Evolutionary conservation across 1,140 invertebrate species (phyloP).

Genomic region (Diplogasteroides magnus): DNA sequence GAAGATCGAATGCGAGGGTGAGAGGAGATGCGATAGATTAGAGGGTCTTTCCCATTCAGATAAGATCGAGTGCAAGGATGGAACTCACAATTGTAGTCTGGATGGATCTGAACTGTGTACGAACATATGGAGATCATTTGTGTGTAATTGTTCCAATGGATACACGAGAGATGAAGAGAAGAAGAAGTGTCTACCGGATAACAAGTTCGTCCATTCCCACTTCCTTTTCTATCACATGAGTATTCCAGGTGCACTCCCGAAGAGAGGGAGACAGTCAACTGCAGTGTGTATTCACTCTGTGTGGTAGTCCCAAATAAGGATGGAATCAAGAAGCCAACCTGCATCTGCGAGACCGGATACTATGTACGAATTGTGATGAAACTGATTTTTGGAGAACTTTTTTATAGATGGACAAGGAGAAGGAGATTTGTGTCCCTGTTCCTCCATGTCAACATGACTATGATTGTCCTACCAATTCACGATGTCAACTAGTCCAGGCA

Average conservation of each 20-base stretch:
- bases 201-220: background rate
- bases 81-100: background rate
- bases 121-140: background rate
- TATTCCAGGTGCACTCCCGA: background rate
- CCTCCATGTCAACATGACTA: background rate
- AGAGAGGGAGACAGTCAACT: background rate
- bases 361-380: background rate
- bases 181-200: background rate
- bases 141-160: background rate
- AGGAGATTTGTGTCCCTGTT: background rate
- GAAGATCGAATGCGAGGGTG: background rate
- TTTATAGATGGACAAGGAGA: background rate
- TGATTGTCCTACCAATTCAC: background rate
- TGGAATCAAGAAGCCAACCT: background rate
- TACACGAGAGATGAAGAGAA: background rate
- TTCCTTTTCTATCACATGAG: no score
- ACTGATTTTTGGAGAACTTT: background rate
- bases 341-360: conserved; percentile 1
- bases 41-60: no score
- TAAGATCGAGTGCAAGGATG: background rate
- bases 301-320: background rate
- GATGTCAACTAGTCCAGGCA: background rate
- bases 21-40: no score
- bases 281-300: background rate
- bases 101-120: background rate